phyloP scores from a whole-genome alignment of 1,140 invertebrate genomes.

The Leptoteleia sp. region DNA sequence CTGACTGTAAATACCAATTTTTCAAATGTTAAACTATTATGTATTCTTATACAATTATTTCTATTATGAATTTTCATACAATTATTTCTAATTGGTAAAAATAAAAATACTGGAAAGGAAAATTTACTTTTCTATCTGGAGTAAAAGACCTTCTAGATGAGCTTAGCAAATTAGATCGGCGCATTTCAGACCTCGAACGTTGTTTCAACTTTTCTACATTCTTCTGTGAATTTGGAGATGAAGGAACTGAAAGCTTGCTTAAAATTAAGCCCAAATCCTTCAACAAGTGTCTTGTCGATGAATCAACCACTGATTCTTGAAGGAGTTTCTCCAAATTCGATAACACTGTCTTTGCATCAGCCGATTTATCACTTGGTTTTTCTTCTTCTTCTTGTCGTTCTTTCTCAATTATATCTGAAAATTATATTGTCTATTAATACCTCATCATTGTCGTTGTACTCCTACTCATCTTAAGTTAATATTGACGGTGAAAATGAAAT shows the following conservation, averaged over 20 bases:
- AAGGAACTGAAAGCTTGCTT: constrained; percentile 53
- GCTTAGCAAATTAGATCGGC: constrained; percentile 1
- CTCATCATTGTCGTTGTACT: no score
- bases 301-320: constrained; percentile 48
- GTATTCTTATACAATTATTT: no score
- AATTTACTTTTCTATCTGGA: constrained; percentile 29
- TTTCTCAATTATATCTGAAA: not conserved
- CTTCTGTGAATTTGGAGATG: not conserved
- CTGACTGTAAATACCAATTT: no score
- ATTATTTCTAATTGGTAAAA: no score
- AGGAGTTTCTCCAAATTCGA: constrained; percentile 68
- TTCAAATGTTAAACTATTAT: no score
- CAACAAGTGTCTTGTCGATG: constrained; percentile 57
- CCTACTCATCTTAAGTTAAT: no score
- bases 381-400: not conserved
- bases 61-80: no score
- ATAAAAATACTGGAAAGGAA: no score
- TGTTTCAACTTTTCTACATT: not conserved
- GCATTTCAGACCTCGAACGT: constrained; percentile 8
- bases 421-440: not conserved
- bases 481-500: no score
- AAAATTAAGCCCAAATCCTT: constrained; percentile 68
- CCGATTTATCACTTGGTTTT: not conserved
- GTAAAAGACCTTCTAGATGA: constrained; percentile 15
- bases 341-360: constrained; percentile 4